Base-by-base conservation (phyloP, 2,888 invertebrate genomes). In the Euclidia mi region DNA sequence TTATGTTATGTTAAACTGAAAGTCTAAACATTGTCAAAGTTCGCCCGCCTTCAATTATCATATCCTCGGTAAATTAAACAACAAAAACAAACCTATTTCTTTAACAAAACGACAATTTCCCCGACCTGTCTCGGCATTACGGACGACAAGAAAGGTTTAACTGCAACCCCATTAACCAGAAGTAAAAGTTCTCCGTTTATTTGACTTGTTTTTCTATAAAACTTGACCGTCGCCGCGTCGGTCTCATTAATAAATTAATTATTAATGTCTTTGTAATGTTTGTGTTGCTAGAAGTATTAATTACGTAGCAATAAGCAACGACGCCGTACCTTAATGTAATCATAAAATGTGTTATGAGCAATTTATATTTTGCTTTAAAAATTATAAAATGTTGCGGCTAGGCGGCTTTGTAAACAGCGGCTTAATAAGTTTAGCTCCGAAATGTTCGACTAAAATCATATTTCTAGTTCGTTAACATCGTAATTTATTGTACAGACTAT, bases 301-400 rank as follows among this genome's bases (percentile, higher is more conserved):
- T 69, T 71, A 63, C 37, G 50, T 34, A 11, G 40, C 49, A 66
- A 66, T 69, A 58, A 71, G 62, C 62, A 58, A 53, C 47, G 56
- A 58, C 57, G 56, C 56, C 57, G 38, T 43, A 44, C 38, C 47
- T 10, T 56, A 62, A 69, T 66, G 51, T 62, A 45, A 62, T 66
- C 34, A 66, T 62, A 55, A 48, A 62, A 52, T 52, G 48, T 66
- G 52, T 53, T 51, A 61, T 47, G 38, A 32, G 10, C 18, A 31
- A 56, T 51, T 62, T 53, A 20, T 44, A 46, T 60, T 28, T 48
- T 60, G 38, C 28, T 41, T 7, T 17, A 29, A 32, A 37, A 57
- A 35, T 41, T 29, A 9, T 10, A 41, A 25, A 41, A 25, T 14
- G 20, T 3, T 7, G 20, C 6, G 7, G 20, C 6, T 25, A n/a